A percentile compares a stretch with the other conserved stretches of the same genome.
phyloP scores from a whole-genome alignment of 2,888 invertebrate species.

The Phortica okadai region DNA sequence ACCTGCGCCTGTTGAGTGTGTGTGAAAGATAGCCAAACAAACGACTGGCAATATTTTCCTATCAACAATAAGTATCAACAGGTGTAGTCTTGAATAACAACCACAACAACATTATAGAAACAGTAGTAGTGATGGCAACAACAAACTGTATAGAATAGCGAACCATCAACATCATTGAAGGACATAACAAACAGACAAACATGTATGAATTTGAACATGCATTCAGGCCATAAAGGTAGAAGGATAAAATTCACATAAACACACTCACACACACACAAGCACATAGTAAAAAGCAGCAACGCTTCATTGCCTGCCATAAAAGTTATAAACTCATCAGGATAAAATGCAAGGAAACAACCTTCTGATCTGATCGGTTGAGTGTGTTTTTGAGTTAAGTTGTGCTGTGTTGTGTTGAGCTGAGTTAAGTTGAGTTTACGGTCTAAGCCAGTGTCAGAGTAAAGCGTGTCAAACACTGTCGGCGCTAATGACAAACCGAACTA shows the following conservation, averaged over 20 bases:
- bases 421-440: constrained; percentile 14
- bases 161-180: background rate
- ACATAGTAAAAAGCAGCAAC: background rate
- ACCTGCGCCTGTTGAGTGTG: background rate
- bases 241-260: background rate
- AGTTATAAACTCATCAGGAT: constrained; percentile 7
- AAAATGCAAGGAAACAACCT: constrained; percentile 18
- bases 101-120: constrained; percentile 15
- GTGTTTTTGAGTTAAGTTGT: background rate
- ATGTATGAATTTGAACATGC: constrained; percentile 22
- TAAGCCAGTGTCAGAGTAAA: background rate
- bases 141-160: background rate
- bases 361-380: background rate
- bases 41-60: background rate
- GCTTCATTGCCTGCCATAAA: constrained; percentile 8
- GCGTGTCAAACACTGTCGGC: background rate
- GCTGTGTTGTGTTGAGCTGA: background rate
- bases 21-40: background rate
- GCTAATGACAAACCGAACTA: constrained; percentile 10
- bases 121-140: background rate
- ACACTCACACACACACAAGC: background rate
- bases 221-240: constrained; percentile 25
- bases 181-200: background rate
- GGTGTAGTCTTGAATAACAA: constrained; percentile 26
- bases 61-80: constrained; percentile 12